phyloP scores from a whole-genome alignment of 2,888 invertebrate genomes.

The Nephrotoma appendiculata region DNA sequence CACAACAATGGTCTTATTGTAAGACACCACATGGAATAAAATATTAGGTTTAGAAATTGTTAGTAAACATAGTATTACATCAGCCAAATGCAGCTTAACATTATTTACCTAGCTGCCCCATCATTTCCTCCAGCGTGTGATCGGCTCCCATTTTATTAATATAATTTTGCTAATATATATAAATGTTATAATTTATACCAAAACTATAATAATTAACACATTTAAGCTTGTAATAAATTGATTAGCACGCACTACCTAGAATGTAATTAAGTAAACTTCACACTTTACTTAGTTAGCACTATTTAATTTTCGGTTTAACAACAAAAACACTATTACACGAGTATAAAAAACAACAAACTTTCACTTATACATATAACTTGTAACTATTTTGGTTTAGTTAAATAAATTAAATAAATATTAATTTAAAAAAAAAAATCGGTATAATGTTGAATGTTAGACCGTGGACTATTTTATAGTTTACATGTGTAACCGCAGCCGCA shows the following conservation, averaged over 20 bases:
- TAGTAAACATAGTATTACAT: not conserved
- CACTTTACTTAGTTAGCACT: not conserved
- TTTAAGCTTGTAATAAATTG: not conserved
- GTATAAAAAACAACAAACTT: not conserved
- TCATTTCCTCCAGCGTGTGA: constrained; percentile 47
- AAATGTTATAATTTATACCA: not conserved
- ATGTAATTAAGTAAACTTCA: not conserved
- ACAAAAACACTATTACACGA: not conserved
- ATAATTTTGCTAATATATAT: not conserved
- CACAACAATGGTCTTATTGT: not conserved
- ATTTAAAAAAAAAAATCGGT: not conserved
- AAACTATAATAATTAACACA: not conserved
- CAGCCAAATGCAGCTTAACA: not conserved
- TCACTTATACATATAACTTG: not conserved
- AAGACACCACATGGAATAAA: not conserved
- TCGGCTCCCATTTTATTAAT: constrained; percentile 42
- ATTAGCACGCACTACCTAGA: not conserved
- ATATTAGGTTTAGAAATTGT: not conserved
- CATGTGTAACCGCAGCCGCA: too few relatives aligned
- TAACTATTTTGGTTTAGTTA: not conserved
- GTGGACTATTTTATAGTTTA: too few relatives aligned
- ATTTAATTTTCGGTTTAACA: not conserved
- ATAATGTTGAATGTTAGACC: too few relatives aligned
- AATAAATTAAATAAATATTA: not conserved
- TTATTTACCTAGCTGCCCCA: constrained; percentile 47